Evolutionary conservation across 2,113 vertebrate species (phyloP), one percentile per base, ranked within the genome.

Genomic region (Sinocyclocheilus grahami): DNA sequence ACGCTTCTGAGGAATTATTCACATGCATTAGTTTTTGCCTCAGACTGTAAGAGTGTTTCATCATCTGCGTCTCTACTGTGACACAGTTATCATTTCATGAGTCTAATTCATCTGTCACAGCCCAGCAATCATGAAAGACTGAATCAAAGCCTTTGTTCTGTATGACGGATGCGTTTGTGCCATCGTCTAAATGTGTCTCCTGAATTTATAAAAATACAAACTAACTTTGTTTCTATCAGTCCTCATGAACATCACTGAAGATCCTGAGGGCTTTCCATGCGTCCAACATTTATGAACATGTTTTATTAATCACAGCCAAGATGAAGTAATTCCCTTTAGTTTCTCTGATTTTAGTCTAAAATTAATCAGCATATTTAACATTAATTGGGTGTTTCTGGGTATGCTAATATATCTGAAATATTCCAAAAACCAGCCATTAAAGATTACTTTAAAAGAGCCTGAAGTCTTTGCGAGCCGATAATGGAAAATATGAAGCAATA

Each of bases 251-350:
- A 63, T 22, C 20, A 75, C 55, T 62, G 65, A 67, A 0, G 24
- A 33, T 69, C 78, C 85, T 46, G 53, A 83, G 71, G 80, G 58
- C 71, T 78, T 58, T 78, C 62, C 48, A 8, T 74, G 53, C 9
- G 74, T 78, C 46, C 14, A 78, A 30, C 46, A 55, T 78, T 78
- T 33, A 78, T 78, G 75, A 83, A 83, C 82, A 37, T 74, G 12
- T 85, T 78, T 85, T 77, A 77, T 48, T 78, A 85, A 78, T 85
- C 39, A 85, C 14, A 30, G 75, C n/a, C 16, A 18, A 78, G n/a
- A 33, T 51, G 33, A 46, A 12, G 24, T 2, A n/a, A 42, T 60
- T n/a, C 60, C 6, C 60, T 27, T 85, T 60, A 51, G 12, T 63
- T 20, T n/a, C 58, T 3, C 11, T 42, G 2, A 14, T 76, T 76